Evolutionary conservation across 2,888 invertebrate genomes (phyloP).

Genomic region (Serrognathus titanus): DNA sequence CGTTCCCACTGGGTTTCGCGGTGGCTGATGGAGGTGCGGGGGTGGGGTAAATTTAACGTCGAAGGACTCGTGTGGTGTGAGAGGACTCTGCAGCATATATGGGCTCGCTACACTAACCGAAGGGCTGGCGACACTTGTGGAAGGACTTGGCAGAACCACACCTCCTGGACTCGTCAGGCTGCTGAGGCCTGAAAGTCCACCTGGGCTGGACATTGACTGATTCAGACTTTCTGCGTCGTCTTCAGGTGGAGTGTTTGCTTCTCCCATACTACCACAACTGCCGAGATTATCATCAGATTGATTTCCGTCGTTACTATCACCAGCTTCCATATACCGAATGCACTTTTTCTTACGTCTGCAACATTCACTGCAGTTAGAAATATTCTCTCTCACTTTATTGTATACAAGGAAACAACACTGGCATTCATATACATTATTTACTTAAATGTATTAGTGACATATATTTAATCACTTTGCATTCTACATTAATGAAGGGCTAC

Average conservation of each 20-base stretch:
- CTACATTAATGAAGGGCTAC: no score
- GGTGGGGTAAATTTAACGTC: conserved; percentile 47
- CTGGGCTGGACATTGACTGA: conserved; percentile 60
- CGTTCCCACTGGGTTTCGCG: conserved; percentile 81
- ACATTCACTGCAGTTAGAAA: conserved; percentile 27
- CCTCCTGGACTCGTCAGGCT: conserved; percentile 65
- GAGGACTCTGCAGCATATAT: conserved; percentile 53
- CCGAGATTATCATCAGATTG: conserved; percentile 73
- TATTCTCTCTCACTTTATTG: not conserved
- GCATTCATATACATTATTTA: not conserved
- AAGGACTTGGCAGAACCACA: conserved; percentile 74
- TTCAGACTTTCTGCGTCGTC: conserved; percentile 63
- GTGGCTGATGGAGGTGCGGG: conserved; percentile 48
- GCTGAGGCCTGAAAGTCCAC: conserved; percentile 64
- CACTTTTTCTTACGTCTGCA: conserved; percentile 95
- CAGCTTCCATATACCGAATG: conserved; percentile 90
- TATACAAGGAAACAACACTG: conserved; percentile 9
- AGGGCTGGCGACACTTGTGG: conserved; percentile 66
- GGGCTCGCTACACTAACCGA: conserved; percentile 60
- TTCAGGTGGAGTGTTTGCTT: conserved; percentile 66
- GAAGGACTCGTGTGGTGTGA: conserved; percentile 46
- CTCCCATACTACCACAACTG: conserved; percentile 75
- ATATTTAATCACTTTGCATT: not conserved
- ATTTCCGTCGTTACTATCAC: conserved; percentile 60
- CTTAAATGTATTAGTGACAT: not conserved